These are phyloP conservation scores for Drosophila tanythrix DNA, from an alignment of 2,888 invertebrate genomes.

Conservation along the genomic window DNA sequence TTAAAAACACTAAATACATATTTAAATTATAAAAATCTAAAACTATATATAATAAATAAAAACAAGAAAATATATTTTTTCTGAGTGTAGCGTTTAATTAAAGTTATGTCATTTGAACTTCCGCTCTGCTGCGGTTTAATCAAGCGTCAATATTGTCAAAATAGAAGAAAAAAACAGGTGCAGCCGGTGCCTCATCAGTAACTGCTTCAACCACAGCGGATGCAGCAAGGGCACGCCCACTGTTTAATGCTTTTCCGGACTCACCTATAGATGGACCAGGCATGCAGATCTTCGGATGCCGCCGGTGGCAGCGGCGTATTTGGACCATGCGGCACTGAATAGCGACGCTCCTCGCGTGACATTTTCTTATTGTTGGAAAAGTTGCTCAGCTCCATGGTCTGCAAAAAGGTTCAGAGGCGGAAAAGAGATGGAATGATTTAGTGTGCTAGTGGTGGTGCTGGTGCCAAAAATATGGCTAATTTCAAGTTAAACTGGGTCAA, in stretches of 20 bases:
- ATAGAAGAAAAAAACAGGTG: constrained; percentile 56
- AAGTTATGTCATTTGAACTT: constrained; percentile 70
- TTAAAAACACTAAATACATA: not conserved
- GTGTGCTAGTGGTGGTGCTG: constrained; percentile 42
- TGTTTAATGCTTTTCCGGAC: constrained; percentile 30
- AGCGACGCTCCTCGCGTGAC: constrained; percentile 90
- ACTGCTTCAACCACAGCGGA: constrained; percentile 34
- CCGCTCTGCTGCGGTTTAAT: constrained; percentile 68
- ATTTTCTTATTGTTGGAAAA: constrained; percentile 83
- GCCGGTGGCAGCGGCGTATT: constrained; percentile 90
- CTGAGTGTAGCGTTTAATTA: constrained; percentile 34
- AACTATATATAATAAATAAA: not conserved
- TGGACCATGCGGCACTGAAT: constrained; percentile 94
- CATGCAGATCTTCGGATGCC: constrained; percentile 96
- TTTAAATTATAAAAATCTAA: not conserved
- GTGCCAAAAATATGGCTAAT: constrained; percentile 63
- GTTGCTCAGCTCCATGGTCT: constrained; percentile 85
- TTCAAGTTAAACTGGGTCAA: constrained; percentile 73
- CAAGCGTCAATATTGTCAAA: constrained; percentile 67
- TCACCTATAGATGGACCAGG: constrained; percentile 97
- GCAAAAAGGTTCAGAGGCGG: constrained; percentile 44
- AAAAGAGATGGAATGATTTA: constrained; percentile 44
- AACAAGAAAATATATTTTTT: not conserved
- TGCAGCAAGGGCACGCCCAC: constrained; percentile 51
- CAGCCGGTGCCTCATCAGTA: constrained; percentile 31